phyloP scores from a whole-genome alignment of 2,113 vertebrate species.

The Apeltes quadracus region DNA sequence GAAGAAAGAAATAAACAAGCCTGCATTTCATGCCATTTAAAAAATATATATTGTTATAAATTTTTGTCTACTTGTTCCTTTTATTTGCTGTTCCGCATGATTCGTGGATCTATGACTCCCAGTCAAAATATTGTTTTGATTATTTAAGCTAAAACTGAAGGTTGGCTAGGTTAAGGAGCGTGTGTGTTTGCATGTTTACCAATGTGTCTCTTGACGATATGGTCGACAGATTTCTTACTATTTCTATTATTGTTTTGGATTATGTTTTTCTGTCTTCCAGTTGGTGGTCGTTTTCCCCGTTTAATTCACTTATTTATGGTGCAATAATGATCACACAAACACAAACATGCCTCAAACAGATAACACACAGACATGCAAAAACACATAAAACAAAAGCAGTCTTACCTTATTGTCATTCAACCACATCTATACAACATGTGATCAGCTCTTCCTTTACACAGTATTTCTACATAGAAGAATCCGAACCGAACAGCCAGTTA shows the following conservation, averaged over 20 bases:
- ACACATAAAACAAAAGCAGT: not conserved
- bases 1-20: constrained; percentile 16
- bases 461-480: constrained; percentile 62
- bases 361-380: not conserved
- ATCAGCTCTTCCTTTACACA: constrained; percentile 56
- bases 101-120: constrained; percentile 1
- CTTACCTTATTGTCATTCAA: constrained; percentile 2
- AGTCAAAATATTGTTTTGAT: not conserved
- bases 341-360: not conserved
- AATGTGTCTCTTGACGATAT: constrained; percentile 12
- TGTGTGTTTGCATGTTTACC: constrained; percentile 1
- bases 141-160: constrained; percentile 25
- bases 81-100: constrained; percentile 9
- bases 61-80: constrained; percentile 15
- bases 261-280: not conserved
- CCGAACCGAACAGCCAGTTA: constrained; percentile 60
- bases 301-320: not conserved
- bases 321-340: not conserved
- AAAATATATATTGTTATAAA: not conserved
- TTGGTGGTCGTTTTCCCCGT: not conserved
- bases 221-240: constrained; percentile 7
- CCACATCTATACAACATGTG: constrained; percentile 27
- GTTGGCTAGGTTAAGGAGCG: constrained; percentile 1
- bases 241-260: constrained; percentile 1
- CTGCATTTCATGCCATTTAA: constrained; percentile 3